phyloP scores from a whole-genome alignment of 2,888 invertebrate genomes.

The Neoaliturus tenellus region DNA sequence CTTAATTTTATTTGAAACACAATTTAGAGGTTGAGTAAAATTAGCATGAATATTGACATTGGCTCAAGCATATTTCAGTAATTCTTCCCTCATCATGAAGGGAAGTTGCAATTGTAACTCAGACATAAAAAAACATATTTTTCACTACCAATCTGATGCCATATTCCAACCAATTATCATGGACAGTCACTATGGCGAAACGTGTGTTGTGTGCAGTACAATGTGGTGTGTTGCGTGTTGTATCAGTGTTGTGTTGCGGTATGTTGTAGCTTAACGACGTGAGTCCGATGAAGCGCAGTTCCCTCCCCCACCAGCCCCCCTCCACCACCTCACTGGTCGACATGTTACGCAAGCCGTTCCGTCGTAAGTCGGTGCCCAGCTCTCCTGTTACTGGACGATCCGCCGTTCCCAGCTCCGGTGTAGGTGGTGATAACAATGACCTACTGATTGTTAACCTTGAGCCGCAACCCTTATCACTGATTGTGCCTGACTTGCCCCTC shows the following conservation, averaged over 20 bases:
- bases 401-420: slow-evolving; percentile 50
- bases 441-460: slow-evolving; percentile 53
- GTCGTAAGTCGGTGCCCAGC: slow-evolving; percentile 75
- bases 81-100: too few species aligned
- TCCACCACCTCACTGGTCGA: slow-evolving; percentile 75
- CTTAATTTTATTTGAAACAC: too few species aligned
- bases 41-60: too few species aligned
- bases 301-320: slow-evolving; percentile 55
- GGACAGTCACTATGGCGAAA: too few species aligned
- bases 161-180: too few species aligned
- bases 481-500: slow-evolving; percentile 51
- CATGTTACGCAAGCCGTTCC: slow-evolving; percentile 81
- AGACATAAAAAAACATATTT: too few species aligned
- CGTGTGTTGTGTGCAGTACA: too few species aligned
- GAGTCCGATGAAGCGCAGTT: slow-evolving; percentile 52
- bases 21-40: too few species aligned
- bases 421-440: slow-evolving; percentile 55
- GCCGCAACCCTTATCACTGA: slow-evolving; percentile 50
- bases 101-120: too few species aligned
- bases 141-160: too few species aligned
- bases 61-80: too few species aligned
- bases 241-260: background rate
- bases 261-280: slow-evolving; percentile 24
- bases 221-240: background rate
- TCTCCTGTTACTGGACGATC: slow-evolving; percentile 63